Evolutionary conservation across 1,140 invertebrate species (phyloP), one percentile per base, ranked within the genome.

Genomic region (Rhagoletis pomonella): DNA sequence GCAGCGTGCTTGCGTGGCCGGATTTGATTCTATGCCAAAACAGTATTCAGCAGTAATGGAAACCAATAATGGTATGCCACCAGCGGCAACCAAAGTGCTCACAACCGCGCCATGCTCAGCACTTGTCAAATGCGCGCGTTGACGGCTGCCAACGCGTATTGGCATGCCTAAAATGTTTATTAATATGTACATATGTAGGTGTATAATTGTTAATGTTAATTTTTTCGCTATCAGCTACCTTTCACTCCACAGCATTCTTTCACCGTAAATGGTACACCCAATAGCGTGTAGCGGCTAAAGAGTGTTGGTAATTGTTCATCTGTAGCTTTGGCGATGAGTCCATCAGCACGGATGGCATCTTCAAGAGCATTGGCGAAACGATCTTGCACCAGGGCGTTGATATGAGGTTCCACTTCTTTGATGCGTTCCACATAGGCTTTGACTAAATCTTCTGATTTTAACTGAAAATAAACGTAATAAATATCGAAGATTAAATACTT

Each of bases 1-100:
- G 0, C 97, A 97, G 50, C 93, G 91, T 0, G 97, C 97, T 89
- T 95, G 96, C 1, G 97, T 89, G 39, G 94, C 94, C 91, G 97
- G 97, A 77, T 93, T 94, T 0, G 95, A 95, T 90, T 97, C 96
- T 93, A 95, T 96, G 93, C 95, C 95, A 9, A 95, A 92, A 89
- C 96, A 96, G 44, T 97, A 93, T 93, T 98, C 97, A 1, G 97
- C 96, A 0, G 96, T 96, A 90, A 97, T 97, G 1, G 97, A 97
- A 0, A 97, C 95, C 69, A 96, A 94, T 2, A 98, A 90, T 0
- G 96, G 95, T 87, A 98, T 97, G 9, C 95, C 96, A 5, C 98
- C 97, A 29, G 96, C 95, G 12, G 93, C 89, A 89, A 93, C 94
- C 60, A 98, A 90, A 1, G 94, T 90, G 14, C 90, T 89, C 0